phyloP scores from a whole-genome alignment of 2,113 vertebrate genomes.

The Percina caprodes region DNA sequence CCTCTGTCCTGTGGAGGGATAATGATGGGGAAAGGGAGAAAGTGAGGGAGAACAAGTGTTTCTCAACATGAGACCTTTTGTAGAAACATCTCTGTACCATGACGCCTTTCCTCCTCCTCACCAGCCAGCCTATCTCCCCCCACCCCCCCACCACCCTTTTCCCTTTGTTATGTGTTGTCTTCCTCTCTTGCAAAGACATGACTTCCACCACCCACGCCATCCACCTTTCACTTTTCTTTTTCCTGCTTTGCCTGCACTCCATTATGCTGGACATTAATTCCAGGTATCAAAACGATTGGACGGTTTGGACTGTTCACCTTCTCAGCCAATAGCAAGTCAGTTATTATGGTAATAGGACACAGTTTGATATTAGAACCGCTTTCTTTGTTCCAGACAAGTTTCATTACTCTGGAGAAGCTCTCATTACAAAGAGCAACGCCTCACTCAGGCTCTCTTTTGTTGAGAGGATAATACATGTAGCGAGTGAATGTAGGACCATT shows the following conservation, averaged over 20 bases:
- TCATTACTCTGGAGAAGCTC: conserved; percentile 70
- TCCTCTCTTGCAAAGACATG: neutral
- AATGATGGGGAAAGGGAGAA: conserved; percentile 72
- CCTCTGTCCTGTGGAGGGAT: conserved; percentile 68
- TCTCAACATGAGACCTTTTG: conserved; percentile 78
- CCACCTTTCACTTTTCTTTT: conserved; percentile 2
- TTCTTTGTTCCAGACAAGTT: conserved; percentile 73
- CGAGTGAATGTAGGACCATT: conserved; percentile 40
- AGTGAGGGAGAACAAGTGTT: conserved; percentile 64
- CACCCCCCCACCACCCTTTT: conserved; percentile 12
- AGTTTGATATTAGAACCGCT: conserved; percentile 67
- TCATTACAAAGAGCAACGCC: conserved; percentile 60
- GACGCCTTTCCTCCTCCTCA: conserved; percentile 44
- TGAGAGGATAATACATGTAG: conserved; percentile 51
- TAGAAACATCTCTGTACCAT: conserved; percentile 62
- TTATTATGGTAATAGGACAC: conserved; percentile 70
- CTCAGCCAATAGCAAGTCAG: conserved; percentile 72
- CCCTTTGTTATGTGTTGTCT: conserved; percentile 34
- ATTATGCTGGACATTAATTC: conserved; percentile 63
- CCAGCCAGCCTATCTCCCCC: conserved; percentile 26
- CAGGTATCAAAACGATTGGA: conserved; percentile 54
- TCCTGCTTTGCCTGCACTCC: conserved; percentile 33
- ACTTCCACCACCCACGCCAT: conserved; percentile 41
- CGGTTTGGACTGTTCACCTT: conserved; percentile 43
- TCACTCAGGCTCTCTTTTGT: conserved; percentile 54